Conservation (phyloP, 1,140 invertebrate genomes). For the Drosophila orosa region DNA sequence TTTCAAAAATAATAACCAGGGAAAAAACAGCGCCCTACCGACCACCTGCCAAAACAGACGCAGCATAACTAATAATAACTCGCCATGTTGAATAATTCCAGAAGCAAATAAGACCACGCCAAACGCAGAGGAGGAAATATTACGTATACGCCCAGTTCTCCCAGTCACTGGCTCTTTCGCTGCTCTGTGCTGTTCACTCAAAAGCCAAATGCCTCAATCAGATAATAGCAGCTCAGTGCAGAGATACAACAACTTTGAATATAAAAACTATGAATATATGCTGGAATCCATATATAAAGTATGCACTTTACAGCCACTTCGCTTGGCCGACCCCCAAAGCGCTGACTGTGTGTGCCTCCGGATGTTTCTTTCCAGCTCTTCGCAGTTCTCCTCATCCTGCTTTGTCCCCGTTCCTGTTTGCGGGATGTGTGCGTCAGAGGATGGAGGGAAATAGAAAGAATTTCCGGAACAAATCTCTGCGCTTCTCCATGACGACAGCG, state of each 20-base stretch:
- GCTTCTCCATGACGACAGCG: constrained; percentile 11
- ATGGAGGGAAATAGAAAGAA: constrained; percentile 16
- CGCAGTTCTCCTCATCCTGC: background rate
- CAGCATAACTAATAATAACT: constrained; percentile 1
- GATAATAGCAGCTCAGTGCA: constrained; percentile 6
- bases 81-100: background rate
- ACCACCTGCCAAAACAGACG: constrained; percentile 31
- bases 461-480: constrained; percentile 52
- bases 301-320: constrained; percentile 24
- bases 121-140: constrained; percentile 41
- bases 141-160: constrained; percentile 29
- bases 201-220: constrained; percentile 53
- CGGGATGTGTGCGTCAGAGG: constrained; percentile 1
- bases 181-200: constrained; percentile 17
- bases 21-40: constrained; percentile 14
- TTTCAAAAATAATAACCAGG: constrained; percentile 30
- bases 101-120: background rate
- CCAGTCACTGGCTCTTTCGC: background rate
- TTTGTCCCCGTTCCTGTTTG: background rate
- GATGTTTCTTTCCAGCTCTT: constrained; percentile 1
- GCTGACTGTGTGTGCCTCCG: constrained; percentile 12
- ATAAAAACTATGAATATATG: constrained; percentile 40
- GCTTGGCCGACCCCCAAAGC: constrained; percentile 35
- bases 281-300: constrained; percentile 11
- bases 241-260: constrained; percentile 36